Evolutionary conservation across 2,797 vertebrate species (phyloP).

Genomic region (Tadarida brasiliensis): DNA sequence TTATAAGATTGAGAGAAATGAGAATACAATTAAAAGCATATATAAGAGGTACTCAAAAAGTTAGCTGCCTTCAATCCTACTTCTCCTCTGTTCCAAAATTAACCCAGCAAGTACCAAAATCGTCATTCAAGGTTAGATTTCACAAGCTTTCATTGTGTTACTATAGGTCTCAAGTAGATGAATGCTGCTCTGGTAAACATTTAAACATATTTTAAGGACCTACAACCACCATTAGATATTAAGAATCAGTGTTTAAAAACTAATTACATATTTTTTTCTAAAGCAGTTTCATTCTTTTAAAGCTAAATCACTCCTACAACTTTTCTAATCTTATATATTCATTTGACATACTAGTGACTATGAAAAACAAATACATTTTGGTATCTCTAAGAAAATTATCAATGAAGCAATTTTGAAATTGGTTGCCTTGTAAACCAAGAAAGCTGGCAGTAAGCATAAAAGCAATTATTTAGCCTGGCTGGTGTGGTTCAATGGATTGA

Average conservation of each 20-base stretch:
- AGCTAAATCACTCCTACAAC: slow-evolving; percentile 17
- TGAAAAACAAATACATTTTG: slow-evolving; percentile 47
- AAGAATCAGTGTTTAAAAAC: slow-evolving; percentile 52
- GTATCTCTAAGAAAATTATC: slow-evolving; percentile 47
- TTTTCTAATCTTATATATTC: slow-evolving; percentile 47
- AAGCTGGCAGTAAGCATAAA: slow-evolving; percentile 56
- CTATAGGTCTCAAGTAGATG: not conserved
- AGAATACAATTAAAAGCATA: slow-evolving; percentile 61
- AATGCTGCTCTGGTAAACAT: slow-evolving; percentile 46
- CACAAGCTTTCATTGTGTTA: slow-evolving; percentile 51
- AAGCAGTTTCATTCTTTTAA: slow-evolving; percentile 64
- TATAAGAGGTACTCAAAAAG: slow-evolving; percentile 13
- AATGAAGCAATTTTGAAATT: slow-evolving; percentile 62
- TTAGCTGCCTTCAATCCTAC: not conserved
- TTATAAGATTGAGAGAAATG: slow-evolving; percentile 38
- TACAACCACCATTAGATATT: not conserved
- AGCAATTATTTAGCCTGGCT: slow-evolving; percentile 40
- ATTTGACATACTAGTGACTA: slow-evolving; percentile 35
- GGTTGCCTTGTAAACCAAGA: slow-evolving; percentile 46
- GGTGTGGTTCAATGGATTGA: too few relatives aligned
- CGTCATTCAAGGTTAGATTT: slow-evolving; percentile 12
- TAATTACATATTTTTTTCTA: not conserved
- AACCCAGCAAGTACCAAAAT: slow-evolving; percentile 33
- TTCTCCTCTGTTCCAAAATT: slow-evolving; percentile 41
- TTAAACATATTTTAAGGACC: slow-evolving; percentile 58